These are phyloP conservation scores for Tinamus major DNA, from an alignment of 2,797 vertebrate species.

Conservation along the genomic window DNA sequence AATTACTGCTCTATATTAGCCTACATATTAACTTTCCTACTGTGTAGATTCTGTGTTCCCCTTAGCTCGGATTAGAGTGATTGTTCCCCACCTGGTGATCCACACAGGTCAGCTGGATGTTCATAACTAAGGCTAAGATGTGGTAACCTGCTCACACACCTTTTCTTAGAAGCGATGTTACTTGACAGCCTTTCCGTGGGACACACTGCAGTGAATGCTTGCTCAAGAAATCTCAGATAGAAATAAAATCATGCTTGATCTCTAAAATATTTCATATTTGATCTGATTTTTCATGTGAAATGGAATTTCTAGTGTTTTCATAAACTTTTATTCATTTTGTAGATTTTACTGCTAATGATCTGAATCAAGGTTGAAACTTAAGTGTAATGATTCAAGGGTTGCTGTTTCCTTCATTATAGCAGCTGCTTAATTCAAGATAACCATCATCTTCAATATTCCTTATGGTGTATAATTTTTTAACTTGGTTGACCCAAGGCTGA, in stretches of 20 bases:
- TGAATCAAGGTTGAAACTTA: neutral
- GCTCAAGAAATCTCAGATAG: neutral
- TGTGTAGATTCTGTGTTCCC: rapidly evolving
- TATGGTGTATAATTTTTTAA: neutral
- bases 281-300: neutral
- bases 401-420: neutral
- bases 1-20: neutral
- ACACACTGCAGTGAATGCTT: neutral
- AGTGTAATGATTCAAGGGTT: neutral
- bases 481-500: neutral
- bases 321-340: rapidly evolving
- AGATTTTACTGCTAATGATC: neutral
- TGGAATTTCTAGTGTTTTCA: neutral
- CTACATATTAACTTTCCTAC: rapidly evolving
- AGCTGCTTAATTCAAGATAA: neutral
- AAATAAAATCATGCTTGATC: neutral
- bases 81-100: neutral
- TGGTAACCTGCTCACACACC: neutral
- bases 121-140: neutral
- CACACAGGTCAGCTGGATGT: neutral
- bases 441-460: neutral
- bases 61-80: neutral
- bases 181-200: neutral
- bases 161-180: neutral
- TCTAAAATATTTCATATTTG: neutral